Conservation (phyloP, 2,888 invertebrate genomes). For the Phyllotreta striolata region DNA sequence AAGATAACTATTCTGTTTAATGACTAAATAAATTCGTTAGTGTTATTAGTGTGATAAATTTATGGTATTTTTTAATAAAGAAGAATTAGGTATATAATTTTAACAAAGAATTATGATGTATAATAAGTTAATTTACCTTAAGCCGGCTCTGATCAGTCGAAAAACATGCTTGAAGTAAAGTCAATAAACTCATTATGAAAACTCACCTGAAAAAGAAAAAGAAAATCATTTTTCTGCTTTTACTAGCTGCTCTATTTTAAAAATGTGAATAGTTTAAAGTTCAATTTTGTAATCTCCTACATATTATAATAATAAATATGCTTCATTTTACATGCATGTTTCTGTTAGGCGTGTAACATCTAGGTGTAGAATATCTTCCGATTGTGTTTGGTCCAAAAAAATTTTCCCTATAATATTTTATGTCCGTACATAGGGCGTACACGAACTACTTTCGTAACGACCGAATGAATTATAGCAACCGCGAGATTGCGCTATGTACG, state of each 20-base stretch:
- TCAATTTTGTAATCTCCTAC: conserved; percentile 5
- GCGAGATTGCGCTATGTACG: conserved; percentile 53
- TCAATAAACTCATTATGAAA: conserved; percentile 29
- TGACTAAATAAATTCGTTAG: neutral
- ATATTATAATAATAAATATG: too few species aligned
- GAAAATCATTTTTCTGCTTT: conserved; percentile 2
- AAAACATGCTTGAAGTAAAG: conserved; percentile 12
- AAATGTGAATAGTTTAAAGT: conserved; percentile 5
- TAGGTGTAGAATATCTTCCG: too few species aligned
- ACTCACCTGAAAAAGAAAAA: conserved; percentile 26
- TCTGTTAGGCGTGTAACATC: too few species aligned
- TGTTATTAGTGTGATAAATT: too few species aligned
- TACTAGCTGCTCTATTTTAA: conserved; percentile 1
- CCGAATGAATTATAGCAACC: conserved; percentile 53
- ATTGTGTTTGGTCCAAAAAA: too few species aligned
- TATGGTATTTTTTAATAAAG: neutral
- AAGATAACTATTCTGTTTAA: neutral
- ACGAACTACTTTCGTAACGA: neutral
- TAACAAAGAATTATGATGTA: too few species aligned
- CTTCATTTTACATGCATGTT: too few species aligned
- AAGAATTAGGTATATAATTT: too few species aligned
- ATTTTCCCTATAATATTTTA: too few species aligned
- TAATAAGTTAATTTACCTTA: conserved; percentile 5
- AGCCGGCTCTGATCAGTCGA: neutral
- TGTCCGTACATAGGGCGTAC: too few species aligned